A percentile compares a stretch with the other conserved stretches of the same genome.
phyloP scores from a whole-genome alignment of 2,797 vertebrate genomes.

The Anomalospiza imberbis region DNA sequence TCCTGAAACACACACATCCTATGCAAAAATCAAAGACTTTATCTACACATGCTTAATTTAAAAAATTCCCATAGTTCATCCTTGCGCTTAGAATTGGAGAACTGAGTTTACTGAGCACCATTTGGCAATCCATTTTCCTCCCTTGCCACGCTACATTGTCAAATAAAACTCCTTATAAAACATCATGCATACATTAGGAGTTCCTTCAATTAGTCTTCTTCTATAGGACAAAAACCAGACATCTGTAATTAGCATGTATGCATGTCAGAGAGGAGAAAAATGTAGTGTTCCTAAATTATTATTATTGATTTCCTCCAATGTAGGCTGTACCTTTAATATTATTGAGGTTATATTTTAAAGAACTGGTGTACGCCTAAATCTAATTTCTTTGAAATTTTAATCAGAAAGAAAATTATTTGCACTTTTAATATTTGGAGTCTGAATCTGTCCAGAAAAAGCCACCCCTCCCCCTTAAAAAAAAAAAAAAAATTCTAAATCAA shows the following conservation, averaged over 20 bases:
- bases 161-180: not conserved
- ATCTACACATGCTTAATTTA: accelerated
- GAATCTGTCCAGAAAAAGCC: not conserved
- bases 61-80: not conserved
- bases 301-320: not conserved
- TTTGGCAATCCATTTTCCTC: not conserved
- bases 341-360: not conserved
- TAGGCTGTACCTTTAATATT: not conserved
- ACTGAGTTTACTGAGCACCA: not conserved
- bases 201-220: not conserved
- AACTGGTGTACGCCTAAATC: not conserved
- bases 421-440: not conserved
- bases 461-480: no score
- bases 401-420: not conserved
- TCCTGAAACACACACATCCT: not conserved
- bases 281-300: not conserved
- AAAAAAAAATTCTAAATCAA: not conserved
- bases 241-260: not conserved
- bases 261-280: not conserved
- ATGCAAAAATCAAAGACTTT: not conserved
- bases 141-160: not conserved
- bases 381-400: not conserved
- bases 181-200: not conserved
- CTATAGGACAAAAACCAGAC: not conserved
- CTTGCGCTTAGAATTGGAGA: not conserved